A percentile compares a stretch with the other conserved stretches of the same genome.
These are phyloP conservation scores for Platycercus adscitus DNA, from an alignment of 2,113 vertebrate genomes.

Conservation along the genomic window DNA sequence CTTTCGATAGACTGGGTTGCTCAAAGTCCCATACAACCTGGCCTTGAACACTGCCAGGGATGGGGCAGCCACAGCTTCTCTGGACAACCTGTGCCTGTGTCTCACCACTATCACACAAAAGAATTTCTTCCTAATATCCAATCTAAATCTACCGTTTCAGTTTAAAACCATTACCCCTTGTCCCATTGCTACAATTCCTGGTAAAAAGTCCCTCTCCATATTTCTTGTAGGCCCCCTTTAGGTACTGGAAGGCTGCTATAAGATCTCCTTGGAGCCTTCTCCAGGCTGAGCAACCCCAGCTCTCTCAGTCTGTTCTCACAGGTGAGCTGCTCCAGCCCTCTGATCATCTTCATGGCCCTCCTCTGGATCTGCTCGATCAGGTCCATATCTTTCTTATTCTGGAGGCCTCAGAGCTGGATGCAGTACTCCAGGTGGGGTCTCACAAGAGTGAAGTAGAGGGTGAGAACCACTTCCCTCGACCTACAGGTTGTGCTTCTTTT, in stretches of 20 bases:
- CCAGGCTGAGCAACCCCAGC: background rate
- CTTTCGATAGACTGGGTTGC: background rate
- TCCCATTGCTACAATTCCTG: background rate
- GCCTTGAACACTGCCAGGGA: background rate
- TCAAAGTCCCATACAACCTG: background rate
- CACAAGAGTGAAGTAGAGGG: accelerated
- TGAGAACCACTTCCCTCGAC: accelerated
- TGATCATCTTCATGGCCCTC: accelerated
- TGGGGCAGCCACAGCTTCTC: background rate
- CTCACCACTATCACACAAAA: background rate
- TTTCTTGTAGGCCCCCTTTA: background rate
- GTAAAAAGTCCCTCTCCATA: background rate
- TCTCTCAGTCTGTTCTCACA: background rate
- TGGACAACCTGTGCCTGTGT: background rate
- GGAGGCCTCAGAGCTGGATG: background rate
- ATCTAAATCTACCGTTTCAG: background rate
- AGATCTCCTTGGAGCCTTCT: accelerated
- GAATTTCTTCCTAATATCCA: background rate
- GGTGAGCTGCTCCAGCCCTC: background rate
- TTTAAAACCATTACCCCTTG: background rate
- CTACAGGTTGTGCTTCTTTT: accelerated
- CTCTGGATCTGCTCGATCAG: background rate
- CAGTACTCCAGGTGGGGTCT: background rate
- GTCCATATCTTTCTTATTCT: background rate
- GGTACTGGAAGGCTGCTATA: background rate